Conservation (phyloP, 2,888 invertebrate genomes). For the Auanema sp. region DNA sequence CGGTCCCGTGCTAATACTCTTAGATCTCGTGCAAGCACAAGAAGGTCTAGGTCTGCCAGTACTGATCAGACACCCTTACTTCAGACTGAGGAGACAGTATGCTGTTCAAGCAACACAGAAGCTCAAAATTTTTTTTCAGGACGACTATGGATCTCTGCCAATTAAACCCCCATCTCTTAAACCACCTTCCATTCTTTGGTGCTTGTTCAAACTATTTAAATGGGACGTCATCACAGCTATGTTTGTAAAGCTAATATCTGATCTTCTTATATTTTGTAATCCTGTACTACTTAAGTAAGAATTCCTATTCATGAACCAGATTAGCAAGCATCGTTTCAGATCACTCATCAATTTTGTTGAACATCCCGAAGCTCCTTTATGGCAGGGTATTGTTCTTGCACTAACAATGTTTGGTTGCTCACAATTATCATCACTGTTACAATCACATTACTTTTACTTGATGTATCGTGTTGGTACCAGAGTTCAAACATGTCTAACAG, state of each 20-base stretch:
- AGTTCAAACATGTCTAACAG: slow-evolving; percentile 57
- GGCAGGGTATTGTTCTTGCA: slow-evolving; percentile 58
- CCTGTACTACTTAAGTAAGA: slow-evolving; percentile 54
- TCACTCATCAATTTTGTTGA: slow-evolving; percentile 58
- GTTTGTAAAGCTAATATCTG: slow-evolving; percentile 52
- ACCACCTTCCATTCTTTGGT: slow-evolving; percentile 38
- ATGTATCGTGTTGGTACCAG: slow-evolving; percentile 63
- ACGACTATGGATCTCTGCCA: slow-evolving; percentile 39
- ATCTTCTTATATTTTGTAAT: slow-evolving; percentile 56
- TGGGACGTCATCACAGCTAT: slow-evolving; percentile 58
- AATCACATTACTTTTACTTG: slow-evolving; percentile 60
- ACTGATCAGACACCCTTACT: slow-evolving; percentile 38
- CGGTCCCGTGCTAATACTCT: slow-evolving; percentile 3
- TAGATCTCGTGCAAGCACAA: slow-evolving; percentile 7
- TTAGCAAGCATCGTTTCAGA: no score
- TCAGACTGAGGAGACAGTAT: slow-evolving; percentile 21
- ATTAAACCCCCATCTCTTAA: slow-evolving; percentile 1
- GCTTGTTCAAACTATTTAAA: slow-evolving; percentile 54
- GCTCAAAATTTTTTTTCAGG: slow-evolving; percentile 25
- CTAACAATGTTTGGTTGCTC: slow-evolving; percentile 55
- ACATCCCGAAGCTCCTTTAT: slow-evolving; percentile 51
- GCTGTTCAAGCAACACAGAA: neutral
- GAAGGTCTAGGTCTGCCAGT: slow-evolving; percentile 5
- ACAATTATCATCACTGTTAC: slow-evolving; percentile 56
- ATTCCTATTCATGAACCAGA: no score